phyloP scores from a whole-genome alignment of 2,797 vertebrate species.

The Acanthurus lineatus region DNA sequence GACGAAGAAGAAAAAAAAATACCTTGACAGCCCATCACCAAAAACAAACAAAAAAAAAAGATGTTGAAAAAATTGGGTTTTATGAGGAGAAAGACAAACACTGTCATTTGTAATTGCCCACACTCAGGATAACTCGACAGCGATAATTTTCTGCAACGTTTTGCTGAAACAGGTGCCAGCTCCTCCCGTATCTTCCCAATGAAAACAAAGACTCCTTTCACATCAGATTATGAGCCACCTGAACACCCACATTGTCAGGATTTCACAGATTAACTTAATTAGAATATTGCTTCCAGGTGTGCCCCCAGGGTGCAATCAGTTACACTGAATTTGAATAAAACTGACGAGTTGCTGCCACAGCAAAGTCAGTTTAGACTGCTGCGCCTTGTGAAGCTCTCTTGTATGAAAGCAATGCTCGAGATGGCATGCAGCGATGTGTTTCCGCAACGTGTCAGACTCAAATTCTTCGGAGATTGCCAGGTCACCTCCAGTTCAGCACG shows the following conservation, averaged over 20 bases:
- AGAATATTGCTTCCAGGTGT: constrained; percentile 85
- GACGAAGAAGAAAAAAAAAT: constrained; percentile 44
- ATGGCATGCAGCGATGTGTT: constrained; percentile 33
- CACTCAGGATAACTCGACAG: constrained; percentile 73
- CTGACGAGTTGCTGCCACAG: constrained; percentile 63
- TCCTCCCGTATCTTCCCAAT: constrained; percentile 69
- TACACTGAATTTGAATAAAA: constrained; percentile 79
- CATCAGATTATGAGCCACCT: constrained; percentile 80
- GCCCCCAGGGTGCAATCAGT: constrained; percentile 77
- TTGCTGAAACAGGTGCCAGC: constrained; percentile 82
- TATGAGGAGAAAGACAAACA: constrained; percentile 78
- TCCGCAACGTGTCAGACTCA: constrained; percentile 49
- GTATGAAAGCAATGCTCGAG: constrained; percentile 42
- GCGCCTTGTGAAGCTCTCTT: constrained; percentile 35
- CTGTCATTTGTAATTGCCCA: constrained; percentile 83
- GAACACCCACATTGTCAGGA: constrained; percentile 81
- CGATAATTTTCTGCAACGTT: constrained; percentile 76
- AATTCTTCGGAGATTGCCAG: constrained; percentile 46
- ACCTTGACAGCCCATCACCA: constrained; percentile 72
- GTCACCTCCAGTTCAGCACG: constrained; percentile 42
- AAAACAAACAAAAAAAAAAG: constrained; percentile 35
- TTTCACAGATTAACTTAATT: constrained; percentile 84
- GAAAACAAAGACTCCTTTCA: constrained; percentile 81
- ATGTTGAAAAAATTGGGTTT: constrained; percentile 69
- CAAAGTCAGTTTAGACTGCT: constrained; percentile 55